Evolutionary conservation across 1,140 invertebrate genomes (phyloP), one percentile per base, ranked within the genome.

Genomic region (Anoplolepis gracilipes): DNA sequence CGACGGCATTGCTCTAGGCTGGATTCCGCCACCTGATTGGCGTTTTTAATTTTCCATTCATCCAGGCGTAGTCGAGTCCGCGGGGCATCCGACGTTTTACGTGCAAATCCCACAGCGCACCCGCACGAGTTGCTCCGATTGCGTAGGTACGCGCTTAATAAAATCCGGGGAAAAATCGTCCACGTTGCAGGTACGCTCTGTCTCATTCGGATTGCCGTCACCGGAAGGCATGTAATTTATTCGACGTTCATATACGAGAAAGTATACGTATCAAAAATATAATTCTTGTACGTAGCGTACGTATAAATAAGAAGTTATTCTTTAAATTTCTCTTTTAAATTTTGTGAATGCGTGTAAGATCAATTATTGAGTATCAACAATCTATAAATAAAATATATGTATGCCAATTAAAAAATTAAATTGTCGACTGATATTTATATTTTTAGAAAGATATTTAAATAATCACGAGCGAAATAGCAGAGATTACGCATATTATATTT

Each of bases 11-110:
- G 82, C 86, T 73, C 67, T 30, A 8, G 69, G 85, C 69, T 67
- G 77, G 75, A 86, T 90, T 86, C 85, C 85, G 67, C 75, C 84
- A 85, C 84, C 86, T 87, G 89, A 92, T 92, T 92, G 92, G 87
- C 91, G 87, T 92, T 92, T 92, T 92, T 92, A 92, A 92, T 92
- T 92, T 91, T 90, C 90, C 86, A 92, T 92, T 92, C 91, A 85
- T 90, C 82, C 84, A 53, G 65, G 53, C 72, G 59, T 77, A 87
- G 73, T 49, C 33, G 30, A 85, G 82, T 70, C 87, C 76, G 69
- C 76, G 65, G 85, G 85, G 57, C 59, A 82, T 13, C 70, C 77
- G 77, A 85, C 88, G 73, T 88, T 90, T 90, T 87, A 86, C 89
- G 62, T 64, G 78, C 86, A 86, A 90, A 88, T 90, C 77, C 73